Evolutionary conservation across 1,140 invertebrate genomes (phyloP), one percentile per base, ranked within the genome.

Genomic region (Paraescarpia echinospica): DNA sequence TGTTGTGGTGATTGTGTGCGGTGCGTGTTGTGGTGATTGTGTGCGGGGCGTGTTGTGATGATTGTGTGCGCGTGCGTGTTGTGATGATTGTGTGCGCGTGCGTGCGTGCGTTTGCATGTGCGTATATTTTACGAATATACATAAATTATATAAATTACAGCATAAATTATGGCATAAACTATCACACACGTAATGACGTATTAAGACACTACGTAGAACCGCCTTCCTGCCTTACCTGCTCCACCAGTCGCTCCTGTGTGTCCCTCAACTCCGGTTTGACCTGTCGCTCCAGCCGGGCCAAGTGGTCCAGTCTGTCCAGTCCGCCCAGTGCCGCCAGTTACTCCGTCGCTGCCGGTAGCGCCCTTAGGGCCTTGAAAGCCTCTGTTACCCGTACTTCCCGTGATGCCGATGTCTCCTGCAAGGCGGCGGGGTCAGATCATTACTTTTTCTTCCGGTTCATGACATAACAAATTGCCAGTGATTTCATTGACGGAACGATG

Each of bases 301-400:
- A 8, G 18, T 48, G 91, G 18, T 35, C 91, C 91, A 27, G 33
- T 14, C 34, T 1, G 2, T 59, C 91, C 91, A 5, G 35, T 14
- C n/a, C 18, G 1, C 14, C 91, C 91, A 48, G 91, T 91, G 9
- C 33, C 35, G 34, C 91, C 91, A 35, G 34, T 35, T 14, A 33
- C 33, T 18, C 91, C 91, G 1, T 35, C 1, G 6, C 8, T 12
- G 91, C 91, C 91, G 22, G 35, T 91, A 1, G 22, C 14, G n/a
- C 91, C 91, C 22, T 6, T 35, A 35, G 91, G 1, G 14, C 91
- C 91, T 2, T 34, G 22, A 6, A 48, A 22, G 35, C 91, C 91
- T 12, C 35, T 91, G 4, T 41, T 6, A 8, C 88, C 33, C 8
- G 33, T 89, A 27, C 31, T 27, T 51, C 95, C 95, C 92, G 95